phyloP scores from a whole-genome alignment of 2,888 invertebrate species.

The Euclidia mi region DNA sequence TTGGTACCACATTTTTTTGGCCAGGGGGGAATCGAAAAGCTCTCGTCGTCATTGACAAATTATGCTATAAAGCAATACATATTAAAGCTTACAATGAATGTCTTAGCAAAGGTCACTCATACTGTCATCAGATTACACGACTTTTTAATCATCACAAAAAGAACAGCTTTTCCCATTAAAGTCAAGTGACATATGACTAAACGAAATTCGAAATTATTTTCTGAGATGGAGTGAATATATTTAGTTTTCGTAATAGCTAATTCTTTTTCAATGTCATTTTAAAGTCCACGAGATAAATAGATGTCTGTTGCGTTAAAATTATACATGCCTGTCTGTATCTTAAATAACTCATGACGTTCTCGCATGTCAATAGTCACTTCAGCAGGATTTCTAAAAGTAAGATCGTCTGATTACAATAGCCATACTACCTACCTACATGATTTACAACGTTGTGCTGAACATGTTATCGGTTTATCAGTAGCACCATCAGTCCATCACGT shows the following conservation, averaged over 20 bases:
- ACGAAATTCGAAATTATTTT: background rate
- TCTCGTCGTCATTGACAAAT: too few species aligned
- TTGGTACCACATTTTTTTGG: too few species aligned
- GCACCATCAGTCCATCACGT: slow-evolving; percentile 52
- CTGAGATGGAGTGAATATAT: background rate
- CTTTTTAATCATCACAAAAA: too few species aligned
- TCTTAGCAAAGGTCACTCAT: too few species aligned
- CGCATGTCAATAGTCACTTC: background rate
- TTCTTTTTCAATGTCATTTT: slow-evolving; percentile 14
- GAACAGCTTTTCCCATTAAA: too few species aligned
- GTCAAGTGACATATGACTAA: too few species aligned
- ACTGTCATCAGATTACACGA: too few species aligned
- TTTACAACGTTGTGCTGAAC: slow-evolving; percentile 6
- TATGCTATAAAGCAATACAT: too few species aligned
- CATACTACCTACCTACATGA: background rate
- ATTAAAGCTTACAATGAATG: too few species aligned
- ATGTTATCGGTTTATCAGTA: slow-evolving; percentile 63
- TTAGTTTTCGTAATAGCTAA: background rate
- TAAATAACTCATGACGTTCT: slow-evolving; percentile 34
- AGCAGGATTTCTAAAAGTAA: slow-evolving; percentile 1
- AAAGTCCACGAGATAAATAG: slow-evolving; percentile 30
- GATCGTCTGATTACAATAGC: background rate
- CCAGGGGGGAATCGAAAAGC: too few species aligned
- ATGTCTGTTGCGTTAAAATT: slow-evolving; percentile 27
- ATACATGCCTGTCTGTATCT: slow-evolving; percentile 29